Evolutionary conservation across 2,113 vertebrate genomes (phyloP), one percentile per base, ranked within the genome.

Genomic region (Hippopotamus amphibius): DNA sequence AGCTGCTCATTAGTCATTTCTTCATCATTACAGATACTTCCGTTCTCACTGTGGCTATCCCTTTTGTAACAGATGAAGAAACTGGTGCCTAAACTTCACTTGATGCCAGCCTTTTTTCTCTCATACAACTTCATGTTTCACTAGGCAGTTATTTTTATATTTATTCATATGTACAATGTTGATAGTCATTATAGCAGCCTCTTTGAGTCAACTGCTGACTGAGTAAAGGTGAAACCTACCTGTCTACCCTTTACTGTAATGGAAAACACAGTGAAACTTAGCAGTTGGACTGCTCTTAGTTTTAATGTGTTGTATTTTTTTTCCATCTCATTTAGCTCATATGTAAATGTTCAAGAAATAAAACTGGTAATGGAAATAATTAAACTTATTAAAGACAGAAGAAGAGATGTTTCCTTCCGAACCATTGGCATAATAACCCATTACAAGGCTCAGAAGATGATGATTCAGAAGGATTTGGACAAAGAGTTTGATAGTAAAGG

Each of bases 371-470:
- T 99, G 94, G 98, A 99, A 85, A 91, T 99, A 93, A 98, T 99
- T 68, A 99, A 90, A 89, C 97, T 99, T 92, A 99, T 99, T 80
- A 98, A 98, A 80, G 98, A 98, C 16, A 99, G 97, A 91, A 98
- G 82, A 93, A 99, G 80, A 37, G 98, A 99, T 15, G 37, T 98
- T 14, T 84, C 90, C 68, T 90, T 93, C 43, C 98, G 98, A 57
- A 98, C 95, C 69, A 98, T 99, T 80, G 99, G 99, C 7, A 98
- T 99, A 71, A 99, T 99, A 95, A 99, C 99, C 1, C 99, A 99
- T 43, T 99, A 99, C 97, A 99, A 98, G 0, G 99, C 99, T 3
- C 99, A 99, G 98, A 99, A 99, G 95, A 98, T 37, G 41, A 98
- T 88, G 97, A 99, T 99, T 71, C 97, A 97, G 76, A 98, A 98